Evolutionary conservation across 2,113 vertebrate genomes (phyloP).

Genomic region (Cardinalis cardinalis): DNA sequence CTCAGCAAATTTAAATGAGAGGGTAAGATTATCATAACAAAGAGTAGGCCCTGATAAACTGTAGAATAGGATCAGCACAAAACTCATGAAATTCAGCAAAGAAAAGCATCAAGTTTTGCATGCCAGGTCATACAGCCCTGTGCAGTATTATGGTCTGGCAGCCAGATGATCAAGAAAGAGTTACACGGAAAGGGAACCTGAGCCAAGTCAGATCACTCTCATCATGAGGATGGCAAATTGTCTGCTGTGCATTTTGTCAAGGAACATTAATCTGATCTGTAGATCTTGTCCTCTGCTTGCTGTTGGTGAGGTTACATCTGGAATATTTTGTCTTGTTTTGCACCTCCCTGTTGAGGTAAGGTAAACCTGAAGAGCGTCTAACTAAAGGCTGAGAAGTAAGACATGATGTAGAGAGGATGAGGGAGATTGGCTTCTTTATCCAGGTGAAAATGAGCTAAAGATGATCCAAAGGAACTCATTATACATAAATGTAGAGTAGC

Average conservation of each 20-base stretch:
- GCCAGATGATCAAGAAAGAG: background rate
- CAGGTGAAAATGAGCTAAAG: background rate
- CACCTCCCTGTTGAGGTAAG: background rate
- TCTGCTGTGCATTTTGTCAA: background rate
- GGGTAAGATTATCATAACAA: background rate
- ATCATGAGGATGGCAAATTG: fast-evolving
- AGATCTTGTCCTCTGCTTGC: background rate
- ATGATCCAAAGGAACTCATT: background rate
- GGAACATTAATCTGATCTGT: background rate
- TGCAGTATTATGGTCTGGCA: background rate
- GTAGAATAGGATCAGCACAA: background rate
- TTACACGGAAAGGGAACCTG: background rate
- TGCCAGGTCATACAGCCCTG: background rate
- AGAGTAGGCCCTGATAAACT: background rate
- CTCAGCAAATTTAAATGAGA: background rate
- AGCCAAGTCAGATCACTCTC: background rate
- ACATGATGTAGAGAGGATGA: background rate
- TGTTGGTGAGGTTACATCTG: background rate
- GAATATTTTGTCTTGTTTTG: background rate
- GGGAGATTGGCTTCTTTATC: background rate
- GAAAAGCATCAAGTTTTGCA: background rate
- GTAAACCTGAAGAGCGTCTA: background rate
- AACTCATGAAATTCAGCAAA: background rate
- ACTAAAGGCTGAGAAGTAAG: background rate
- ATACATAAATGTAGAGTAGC: background rate